Conservation (phyloP, 2,797 vertebrate species). For the Sebastes aleutianus region DNA sequence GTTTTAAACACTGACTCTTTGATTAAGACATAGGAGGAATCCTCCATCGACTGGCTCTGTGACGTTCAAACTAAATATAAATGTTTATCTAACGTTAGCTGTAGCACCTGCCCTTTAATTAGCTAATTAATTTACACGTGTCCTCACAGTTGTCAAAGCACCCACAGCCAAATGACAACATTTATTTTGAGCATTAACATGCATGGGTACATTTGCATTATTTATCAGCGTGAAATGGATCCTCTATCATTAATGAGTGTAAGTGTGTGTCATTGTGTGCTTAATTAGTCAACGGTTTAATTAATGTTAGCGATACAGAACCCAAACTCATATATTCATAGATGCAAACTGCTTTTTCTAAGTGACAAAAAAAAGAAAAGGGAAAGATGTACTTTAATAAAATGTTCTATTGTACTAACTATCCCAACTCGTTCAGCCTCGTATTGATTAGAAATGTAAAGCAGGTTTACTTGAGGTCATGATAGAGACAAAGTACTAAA, state of each 20-base stretch:
- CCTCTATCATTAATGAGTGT: not conserved
- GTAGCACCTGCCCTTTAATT: not conserved
- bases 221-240: slow-evolving; percentile 2
- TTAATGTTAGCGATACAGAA: not conserved
- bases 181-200: slow-evolving; percentile 6
- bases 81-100: not conserved
- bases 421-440: not conserved
- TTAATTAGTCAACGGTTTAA: not conserved
- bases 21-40: slow-evolving; percentile 15
- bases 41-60: not conserved
- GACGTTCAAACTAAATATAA: slow-evolving; percentile 16
- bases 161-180: not conserved
- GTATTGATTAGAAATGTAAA: slow-evolving; percentile 37
- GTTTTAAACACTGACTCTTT: slow-evolving; percentile 1
- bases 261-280: not conserved
- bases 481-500: slow-evolving; percentile 53
- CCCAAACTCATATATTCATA: not conserved
- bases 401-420: not conserved
- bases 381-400: not conserved
- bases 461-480: slow-evolving; percentile 40
- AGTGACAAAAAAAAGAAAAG: not conserved
- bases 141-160: slow-evolving; percentile 2
- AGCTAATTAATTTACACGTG: not conserved
- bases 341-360: not conserved
- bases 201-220: slow-evolving; percentile 8